A percentile compares a stretch with the other conserved stretches of the same genome.
Evolutionary conservation across 2,797 vertebrate species (phyloP).

Genomic region (Lepilemur ruficaudatus): DNA sequence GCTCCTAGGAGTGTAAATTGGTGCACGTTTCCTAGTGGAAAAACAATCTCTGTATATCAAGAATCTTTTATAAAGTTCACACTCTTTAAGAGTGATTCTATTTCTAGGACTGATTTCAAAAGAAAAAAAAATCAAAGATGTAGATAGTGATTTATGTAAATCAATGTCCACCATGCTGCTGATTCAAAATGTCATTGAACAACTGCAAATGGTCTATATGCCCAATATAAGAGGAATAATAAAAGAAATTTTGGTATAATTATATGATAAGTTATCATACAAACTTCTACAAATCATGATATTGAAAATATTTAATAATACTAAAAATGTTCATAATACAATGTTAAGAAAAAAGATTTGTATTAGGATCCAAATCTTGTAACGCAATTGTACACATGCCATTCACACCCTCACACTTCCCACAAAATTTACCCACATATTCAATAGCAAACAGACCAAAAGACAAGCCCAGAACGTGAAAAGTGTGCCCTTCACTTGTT

Average conservation of each 20-base stretch:
- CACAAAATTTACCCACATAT: not conserved
- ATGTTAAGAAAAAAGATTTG: not conserved
- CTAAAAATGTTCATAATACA: not conserved
- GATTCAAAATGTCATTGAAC: not conserved
- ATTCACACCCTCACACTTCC: not conserved
- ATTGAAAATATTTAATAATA: not conserved
- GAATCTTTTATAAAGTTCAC: not conserved
- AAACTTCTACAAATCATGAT: not conserved
- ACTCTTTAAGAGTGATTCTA: not conserved
- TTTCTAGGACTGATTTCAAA: conserved; percentile 20
- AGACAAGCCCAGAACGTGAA: not conserved
- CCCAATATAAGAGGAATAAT: not conserved
- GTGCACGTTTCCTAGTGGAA: not conserved
- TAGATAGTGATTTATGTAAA: not conserved
- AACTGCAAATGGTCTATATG: not conserved
- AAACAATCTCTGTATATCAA: not conserved
- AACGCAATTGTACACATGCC: not conserved
- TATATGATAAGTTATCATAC: not conserved
- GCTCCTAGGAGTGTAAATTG: not conserved
- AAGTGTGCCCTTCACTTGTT: not conserved
- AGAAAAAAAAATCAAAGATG: not conserved
- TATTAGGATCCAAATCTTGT: not conserved
- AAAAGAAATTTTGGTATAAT: not conserved
- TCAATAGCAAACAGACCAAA: not conserved
- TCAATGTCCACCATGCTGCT: not conserved